Percentiles rank a stretch among this genome's conserved stretches.
phyloP scores from a whole-genome alignment of 2,888 invertebrate genomes.

The Troides helena region DNA sequence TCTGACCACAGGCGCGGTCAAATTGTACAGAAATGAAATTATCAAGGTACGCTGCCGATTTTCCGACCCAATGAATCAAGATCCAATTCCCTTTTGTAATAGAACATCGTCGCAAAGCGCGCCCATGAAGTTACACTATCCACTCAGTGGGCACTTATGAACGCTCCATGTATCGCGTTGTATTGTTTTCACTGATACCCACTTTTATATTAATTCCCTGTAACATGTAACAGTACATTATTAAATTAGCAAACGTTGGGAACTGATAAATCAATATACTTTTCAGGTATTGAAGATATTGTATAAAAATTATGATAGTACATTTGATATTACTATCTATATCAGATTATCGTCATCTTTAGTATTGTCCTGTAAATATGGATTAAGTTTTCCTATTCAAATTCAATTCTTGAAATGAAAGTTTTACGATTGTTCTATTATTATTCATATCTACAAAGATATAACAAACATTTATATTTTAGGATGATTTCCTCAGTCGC shows the following conservation, averaged over 20 bases:
- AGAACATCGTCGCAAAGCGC: constrained; percentile 79
- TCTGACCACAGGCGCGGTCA: constrained; percentile 79
- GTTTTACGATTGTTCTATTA: constrained; percentile 31
- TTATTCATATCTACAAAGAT: constrained; percentile 55
- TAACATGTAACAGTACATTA: neutral
- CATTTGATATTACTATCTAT: too few species aligned
- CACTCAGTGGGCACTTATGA: constrained; percentile 71
- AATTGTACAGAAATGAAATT: constrained; percentile 81
- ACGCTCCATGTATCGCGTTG: constrained; percentile 50
- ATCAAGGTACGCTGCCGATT: constrained; percentile 81
- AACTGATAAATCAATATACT: neutral
- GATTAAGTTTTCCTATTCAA: neutral
- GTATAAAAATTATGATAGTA: neutral
- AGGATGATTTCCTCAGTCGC: constrained; percentile 59
- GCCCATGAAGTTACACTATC: constrained; percentile 73
- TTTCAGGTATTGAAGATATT: neutral
- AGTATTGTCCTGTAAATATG: neutral
- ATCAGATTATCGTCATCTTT: too few species aligned
- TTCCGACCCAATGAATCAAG: constrained; percentile 81
- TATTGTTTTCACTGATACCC: constrained; percentile 24
- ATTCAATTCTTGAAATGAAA: neutral
- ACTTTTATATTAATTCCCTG: neutral
- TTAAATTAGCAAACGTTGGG: neutral
- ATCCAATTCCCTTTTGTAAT: constrained; percentile 81
- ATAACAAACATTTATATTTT: constrained; percentile 60